A percentile compares a stretch with the other conserved stretches of the same genome.
Conservation (phyloP, 2,113 vertebrate species). For the Ahaetulla prasina region DNA sequence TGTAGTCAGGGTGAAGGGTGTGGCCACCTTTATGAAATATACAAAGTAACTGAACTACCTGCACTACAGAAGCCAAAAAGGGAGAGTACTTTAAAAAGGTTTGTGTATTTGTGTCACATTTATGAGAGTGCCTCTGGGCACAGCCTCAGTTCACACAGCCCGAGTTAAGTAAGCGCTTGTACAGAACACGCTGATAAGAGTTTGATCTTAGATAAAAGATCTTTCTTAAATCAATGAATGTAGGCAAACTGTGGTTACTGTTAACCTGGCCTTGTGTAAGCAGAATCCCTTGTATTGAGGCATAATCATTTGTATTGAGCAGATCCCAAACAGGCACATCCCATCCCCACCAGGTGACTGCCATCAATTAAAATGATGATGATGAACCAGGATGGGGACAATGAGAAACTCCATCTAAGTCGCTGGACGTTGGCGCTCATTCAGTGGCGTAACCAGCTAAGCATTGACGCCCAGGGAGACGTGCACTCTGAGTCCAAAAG, state of each 20-base stretch:
- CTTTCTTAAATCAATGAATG: neutral
- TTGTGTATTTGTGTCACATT: no score
- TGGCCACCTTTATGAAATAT: neutral
- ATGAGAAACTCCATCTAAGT: neutral
- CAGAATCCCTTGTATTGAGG: neutral
- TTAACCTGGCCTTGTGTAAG: neutral
- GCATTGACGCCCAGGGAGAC: neutral
- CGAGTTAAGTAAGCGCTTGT: neutral
- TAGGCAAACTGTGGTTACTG: neutral
- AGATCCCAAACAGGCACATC: neutral
- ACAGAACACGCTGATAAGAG: no score
- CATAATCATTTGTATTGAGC: neutral
- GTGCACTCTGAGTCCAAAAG: neutral
- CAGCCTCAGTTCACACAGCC: neutral
- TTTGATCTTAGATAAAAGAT: neutral
- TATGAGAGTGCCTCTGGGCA: neutral
- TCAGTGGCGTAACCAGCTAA: neutral
- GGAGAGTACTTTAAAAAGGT: neutral
- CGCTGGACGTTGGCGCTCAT: neutral
- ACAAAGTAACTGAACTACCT: neutral
- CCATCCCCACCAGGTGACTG: rapidly evolving
- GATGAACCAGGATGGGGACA: neutral
- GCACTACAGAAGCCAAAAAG: neutral
- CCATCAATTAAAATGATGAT: neutral
- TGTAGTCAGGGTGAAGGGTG: neutral